Base-by-base conservation (phyloP, 53 echinoderm and acorn worm species). In the Luidia sarsii region DNA sequence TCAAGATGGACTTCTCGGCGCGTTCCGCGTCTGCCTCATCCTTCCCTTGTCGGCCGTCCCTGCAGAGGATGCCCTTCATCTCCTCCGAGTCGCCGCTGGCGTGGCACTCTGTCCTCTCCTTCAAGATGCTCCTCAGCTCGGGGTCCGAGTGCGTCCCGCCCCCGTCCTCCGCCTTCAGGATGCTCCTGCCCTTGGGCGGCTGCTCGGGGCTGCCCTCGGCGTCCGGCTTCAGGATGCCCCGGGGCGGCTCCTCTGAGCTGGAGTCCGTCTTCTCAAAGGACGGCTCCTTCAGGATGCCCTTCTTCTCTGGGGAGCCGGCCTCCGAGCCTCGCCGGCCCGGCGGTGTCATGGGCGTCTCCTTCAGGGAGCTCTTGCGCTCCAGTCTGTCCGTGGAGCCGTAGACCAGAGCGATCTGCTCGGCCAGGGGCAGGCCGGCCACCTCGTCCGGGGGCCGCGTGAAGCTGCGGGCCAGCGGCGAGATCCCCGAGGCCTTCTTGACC, bases 401-500 rank as follows among this genome's bases (percentile, higher is more conserved):
- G 1, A 94, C 89, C 48, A 99, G 52, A 8, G 91, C 72, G 15
- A 99, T 89, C 80, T 99, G 99, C n/a, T 91, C 89, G 30, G 84
- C 56, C 1, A 99, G 41, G 2, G 99, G 88, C 41, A 99, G 73
- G 10, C 69, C 83, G 22, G 80, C 64, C 13, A 93, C 54, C 36
- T 93, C 71, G 18, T 94, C 94, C 24, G 94, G 94, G 27, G 90
- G 91, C 51, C 87, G 87, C 3, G 88, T 83, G 67, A 99, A 94
- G 61, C 99, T 99, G 28, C 85, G 89, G 2, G 91, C 89, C 15
- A 99, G 70, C 22, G 99, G 99, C n/a, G 94, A 94, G 43, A 94
- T 82, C 9, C 70, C 87, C 24, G 86, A 62, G 20, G 94, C 94
- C 53, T 94, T 91, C 36, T 99, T 91, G 1, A 99, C 86, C 75